These are phyloP conservation scores for Pogonognathellus flavescens DNA, from an alignment of 1,140 invertebrate genomes.

Conservation along the genomic window DNA sequence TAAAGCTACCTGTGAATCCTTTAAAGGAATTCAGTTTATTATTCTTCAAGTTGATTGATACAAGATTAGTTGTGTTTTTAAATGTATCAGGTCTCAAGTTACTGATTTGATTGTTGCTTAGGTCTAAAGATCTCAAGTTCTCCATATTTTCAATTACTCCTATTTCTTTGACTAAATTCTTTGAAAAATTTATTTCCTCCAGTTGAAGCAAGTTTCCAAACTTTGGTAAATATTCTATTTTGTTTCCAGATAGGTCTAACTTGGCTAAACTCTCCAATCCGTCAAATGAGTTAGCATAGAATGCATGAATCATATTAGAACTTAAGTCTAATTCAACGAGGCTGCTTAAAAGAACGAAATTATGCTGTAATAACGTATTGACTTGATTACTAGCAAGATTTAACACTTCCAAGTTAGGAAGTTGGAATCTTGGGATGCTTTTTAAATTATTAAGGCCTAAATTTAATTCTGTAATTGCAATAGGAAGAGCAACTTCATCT, in stretches of 20 bases:
- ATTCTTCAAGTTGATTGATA: slow-evolving; percentile 68
- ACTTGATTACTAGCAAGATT: slow-evolving; percentile 85
- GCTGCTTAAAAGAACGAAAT: slow-evolving; percentile 82
- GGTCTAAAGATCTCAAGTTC: slow-evolving; percentile 78
- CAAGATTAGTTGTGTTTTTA: slow-evolving; percentile 68
- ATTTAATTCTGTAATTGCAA: slow-evolving; percentile 65
- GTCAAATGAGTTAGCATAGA: slow-evolving; percentile 68
- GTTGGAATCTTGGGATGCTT: slow-evolving; percentile 64
- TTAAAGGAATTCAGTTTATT: slow-evolving; percentile 83
- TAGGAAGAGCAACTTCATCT: slow-evolving; percentile 64
- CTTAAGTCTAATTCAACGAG: slow-evolving; percentile 81
- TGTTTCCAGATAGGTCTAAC: slow-evolving; percentile 68
- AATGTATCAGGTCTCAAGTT: slow-evolving; percentile 69
- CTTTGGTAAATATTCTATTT: slow-evolving; percentile 64
- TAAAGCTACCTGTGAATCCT: slow-evolving; percentile 74
- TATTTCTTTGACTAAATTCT: slow-evolving; percentile 65
- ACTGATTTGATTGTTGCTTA: slow-evolving; percentile 74
- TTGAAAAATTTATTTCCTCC: slow-evolving; percentile 60
- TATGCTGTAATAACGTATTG: slow-evolving; percentile 78
- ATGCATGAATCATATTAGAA: slow-evolving; percentile 80
- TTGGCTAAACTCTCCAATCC: slow-evolving; percentile 61
- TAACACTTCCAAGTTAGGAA: slow-evolving; percentile 76
- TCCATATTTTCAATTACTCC: slow-evolving; percentile 69
- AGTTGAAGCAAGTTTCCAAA: slow-evolving; percentile 60
- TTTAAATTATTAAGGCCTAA: slow-evolving; percentile 67